Base-by-base conservation (phyloP, 2,113 vertebrate species). In the Zeus faber region DNA sequence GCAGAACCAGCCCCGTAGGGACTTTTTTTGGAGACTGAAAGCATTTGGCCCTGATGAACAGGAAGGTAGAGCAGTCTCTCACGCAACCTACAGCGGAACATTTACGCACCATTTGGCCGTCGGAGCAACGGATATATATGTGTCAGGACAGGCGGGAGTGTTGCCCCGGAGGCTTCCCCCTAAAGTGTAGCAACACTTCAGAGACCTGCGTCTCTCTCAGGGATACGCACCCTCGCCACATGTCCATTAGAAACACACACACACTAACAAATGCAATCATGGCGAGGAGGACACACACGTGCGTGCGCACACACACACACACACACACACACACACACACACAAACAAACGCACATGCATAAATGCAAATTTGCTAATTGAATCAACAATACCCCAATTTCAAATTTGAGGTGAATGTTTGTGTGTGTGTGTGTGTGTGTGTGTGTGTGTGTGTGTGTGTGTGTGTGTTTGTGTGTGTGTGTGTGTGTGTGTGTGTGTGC, bases 51-150 rank as follows among this genome's bases (percentile, higher is more conserved):
- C 31, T 47, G 51, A 72, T 58, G 45, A 64, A 51, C 22, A 52
- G 41, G 46, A 59, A 62, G 29, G 74, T 70, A 70, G 65, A 70
- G 59, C 27, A 20, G 23, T 8, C 10, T 65, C 54, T 73, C 57
- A 56, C 74, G 74, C 23, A 37, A 54, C 53, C 59, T 48, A 14
- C 64, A 75, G 76, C 60, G 59, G 65, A 46, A 81, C 67, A 59
- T 72, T 53, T 67, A 74, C 78, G 77, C 80, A 75, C 54, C 77
- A 82, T 81, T 76, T 82, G 76, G 39, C 62, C 66, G 57, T 56
- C 54, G 37, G 65, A 68, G 44, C n/a, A n/a, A n/a, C n/a, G n/a
- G n/a, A n/a, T n/a, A n/a, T n/a, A 69, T 78, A 67, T 73, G 70
- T 74, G 67, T 72, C 59, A 66, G 69, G 64, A 72, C 62, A 4